Evolutionary conservation across 1,140 invertebrate species (phyloP), one percentile per base, ranked within the genome.

Genomic region (Apis dorsata): DNA sequence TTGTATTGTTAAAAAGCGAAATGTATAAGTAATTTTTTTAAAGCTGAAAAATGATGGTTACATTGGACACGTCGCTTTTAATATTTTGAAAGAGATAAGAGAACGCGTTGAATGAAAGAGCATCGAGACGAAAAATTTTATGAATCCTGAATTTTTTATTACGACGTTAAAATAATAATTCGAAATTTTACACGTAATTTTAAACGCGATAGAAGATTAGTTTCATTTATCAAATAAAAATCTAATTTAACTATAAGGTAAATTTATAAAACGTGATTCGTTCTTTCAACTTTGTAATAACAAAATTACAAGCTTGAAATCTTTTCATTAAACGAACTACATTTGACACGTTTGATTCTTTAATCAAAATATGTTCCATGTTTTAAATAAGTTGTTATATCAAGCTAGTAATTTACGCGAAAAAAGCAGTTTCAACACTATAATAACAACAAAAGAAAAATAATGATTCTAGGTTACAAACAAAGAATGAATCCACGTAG

Each of bases 401-500:
- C 62, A 19, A 21, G 55, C 4, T 59, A n/a, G 70, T 44, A 57
- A 74, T 82, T 81, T 79, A 51, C 66, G 28, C 19, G 55, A 34
- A 63, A 82, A 57, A 57, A 21, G 19, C 7, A 15, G 8, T 75
- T 24, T 49, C 73, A 78, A 71, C 65, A 68, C 28, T 28, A 28
- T 28, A 68, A 51, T 59, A 63, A 51, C 69, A 84, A 88, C 73
- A 74, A 79, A 53, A 49, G 44, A 73, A 84, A 75, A 81, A 81
- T 88, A 86, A 88, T 77, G 81, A 51, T 51, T 19, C 62, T 11
- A 2, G 13, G 11, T 65, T 72, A 62, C 28, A 28, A 57, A 24
- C n/a, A n/a, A 51, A 63, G 78, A 17, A 59, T 24, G 55, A 44
- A n/a, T 21, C 19, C 11, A 12, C 19, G 28, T n/a, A 7, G 28